phyloP scores from a whole-genome alignment of 1,140 invertebrate species.

The Lineus longissimus region DNA sequence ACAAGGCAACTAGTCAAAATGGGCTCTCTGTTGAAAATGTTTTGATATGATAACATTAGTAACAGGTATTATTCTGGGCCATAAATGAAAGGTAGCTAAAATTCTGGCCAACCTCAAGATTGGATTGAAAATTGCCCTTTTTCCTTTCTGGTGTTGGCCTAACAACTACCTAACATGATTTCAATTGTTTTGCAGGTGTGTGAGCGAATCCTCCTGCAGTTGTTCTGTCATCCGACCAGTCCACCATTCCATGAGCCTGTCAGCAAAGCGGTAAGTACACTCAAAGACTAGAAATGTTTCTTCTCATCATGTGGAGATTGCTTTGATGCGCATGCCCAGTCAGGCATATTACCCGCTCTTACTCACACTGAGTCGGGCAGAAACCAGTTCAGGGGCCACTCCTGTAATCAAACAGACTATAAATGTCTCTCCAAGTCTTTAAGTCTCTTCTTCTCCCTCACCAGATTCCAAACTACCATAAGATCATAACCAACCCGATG shows the following conservation, averaged over 20 bases:
- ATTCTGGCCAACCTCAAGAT: no score
- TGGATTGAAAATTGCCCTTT: no score
- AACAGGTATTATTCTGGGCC: no score
- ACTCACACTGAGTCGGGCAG: neutral
- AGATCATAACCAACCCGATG: constrained; percentile 73
- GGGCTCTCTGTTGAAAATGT: no score
- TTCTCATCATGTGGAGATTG: neutral
- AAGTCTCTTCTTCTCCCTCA: constrained; percentile 20
- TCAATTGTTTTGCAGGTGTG: constrained; percentile 61
- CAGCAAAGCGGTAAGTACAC: constrained; percentile 63
- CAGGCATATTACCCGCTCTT: neutral
- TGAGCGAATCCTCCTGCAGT: constrained; percentile 78
- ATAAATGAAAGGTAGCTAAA: no score
- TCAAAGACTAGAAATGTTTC: no score
- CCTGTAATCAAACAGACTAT: neutral
- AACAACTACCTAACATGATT: no score
- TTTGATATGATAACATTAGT: no score
- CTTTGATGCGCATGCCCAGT: neutral
- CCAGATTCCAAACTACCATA: constrained; percentile 73
- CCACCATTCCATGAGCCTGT: constrained; percentile 81
- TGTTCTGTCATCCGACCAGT: constrained; percentile 84
- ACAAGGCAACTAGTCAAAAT: no score
- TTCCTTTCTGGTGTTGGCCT: no score
- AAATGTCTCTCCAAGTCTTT: no score
- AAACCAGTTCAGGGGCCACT: neutral